Base-by-base conservation (phyloP, 2,113 vertebrate species). In the Abramis brama region DNA sequence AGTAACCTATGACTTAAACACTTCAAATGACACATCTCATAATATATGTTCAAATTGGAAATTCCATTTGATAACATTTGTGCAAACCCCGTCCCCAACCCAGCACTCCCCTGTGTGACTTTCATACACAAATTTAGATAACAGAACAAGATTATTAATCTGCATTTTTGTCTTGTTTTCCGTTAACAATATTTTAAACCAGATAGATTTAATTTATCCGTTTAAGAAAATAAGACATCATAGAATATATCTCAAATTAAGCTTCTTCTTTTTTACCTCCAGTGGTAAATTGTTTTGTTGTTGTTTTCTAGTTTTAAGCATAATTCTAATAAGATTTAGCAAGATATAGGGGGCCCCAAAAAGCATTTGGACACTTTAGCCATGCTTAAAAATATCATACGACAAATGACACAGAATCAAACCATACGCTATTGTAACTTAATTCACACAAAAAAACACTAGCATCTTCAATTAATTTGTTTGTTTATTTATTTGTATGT, bases 11-110 rank as follows among this genome's bases (percentile, higher is more conserved):
- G 33, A 80, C 55, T 78, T 55, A 59, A 57, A 1, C n/a, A 17
- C 27, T 74, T 60, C 45, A 57, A 19, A 82, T 66, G 57, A 78
- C 75, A 57, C 50, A 79, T 79, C 12, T 23, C 13, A 1, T 76
- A 52, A 52, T 52, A 27, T 12, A 43, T 43, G 36, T 73, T 21
- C 33, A 39, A 70, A 70, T 70, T 43, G 73, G 43, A 25, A 47
- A 52, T 43, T 43, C 68, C 10, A 5, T 71, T 36, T 71, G 15
- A 36, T 68, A 68, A 36, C 19, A 30, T 3, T 52, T 52, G 75
- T 19, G 27, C 17, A 57, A 33, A 33, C 25, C 9, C 55, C 1
- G 33, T 25, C 19, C 55, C 52, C 52, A 6, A 9, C 25, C 17
- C 64, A 33, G 64, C 64, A 36, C 19, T 33, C 30, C 64, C 27